Evolutionary conservation across 2,888 invertebrate species (phyloP), one percentile per base, ranked within the genome.

Genomic region (Noctuana brunneofusca): DNA sequence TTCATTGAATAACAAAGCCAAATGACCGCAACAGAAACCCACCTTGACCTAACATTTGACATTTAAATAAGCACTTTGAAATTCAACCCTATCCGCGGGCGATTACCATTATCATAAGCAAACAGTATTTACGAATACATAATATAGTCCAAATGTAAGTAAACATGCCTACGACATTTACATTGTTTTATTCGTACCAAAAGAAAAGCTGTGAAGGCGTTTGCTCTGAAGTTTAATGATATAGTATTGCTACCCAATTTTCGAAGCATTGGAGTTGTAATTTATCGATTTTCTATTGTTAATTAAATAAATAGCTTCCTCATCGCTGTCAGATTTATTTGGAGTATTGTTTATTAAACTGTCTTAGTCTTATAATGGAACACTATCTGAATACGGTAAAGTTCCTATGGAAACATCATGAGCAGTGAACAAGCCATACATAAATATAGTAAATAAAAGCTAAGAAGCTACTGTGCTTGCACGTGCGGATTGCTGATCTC

Each of bases 1-100:
- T 53, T 54, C 24, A 65, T 66, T 68, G 67, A 71, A 68, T 67
- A 68, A 65, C 66, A 68, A 63, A 66, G 35, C 59, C 27, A 43
- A 56, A 60, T 52, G 58, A 48, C 63, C 58, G 65, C 64, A 64
- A 60, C 59, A 56, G 30, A 16, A 58, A 27, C 52, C 38, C 60
- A 48, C 56, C 60, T 60, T 60, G 53, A 57, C 64, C 64, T 59
- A 50, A 57, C 63, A 63, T 56, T 52, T 59, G 56, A 41, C 56
- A 63, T 63, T 63, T 63, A 58, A 60, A 65, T 60, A 54, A 53
- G 59, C 38, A 46, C 62, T 48, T 55, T 54, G 49, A 63, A 64
- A 63, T 64, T 67, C 56, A 35, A 63, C 32, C 38, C 56, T 52
- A 43, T 43, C 63, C 43, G 41, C 38, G 32, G 59, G 53, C 53